Conservation (phyloP, 2,797 vertebrate genomes). For the Euthynnus affinis region DNA sequence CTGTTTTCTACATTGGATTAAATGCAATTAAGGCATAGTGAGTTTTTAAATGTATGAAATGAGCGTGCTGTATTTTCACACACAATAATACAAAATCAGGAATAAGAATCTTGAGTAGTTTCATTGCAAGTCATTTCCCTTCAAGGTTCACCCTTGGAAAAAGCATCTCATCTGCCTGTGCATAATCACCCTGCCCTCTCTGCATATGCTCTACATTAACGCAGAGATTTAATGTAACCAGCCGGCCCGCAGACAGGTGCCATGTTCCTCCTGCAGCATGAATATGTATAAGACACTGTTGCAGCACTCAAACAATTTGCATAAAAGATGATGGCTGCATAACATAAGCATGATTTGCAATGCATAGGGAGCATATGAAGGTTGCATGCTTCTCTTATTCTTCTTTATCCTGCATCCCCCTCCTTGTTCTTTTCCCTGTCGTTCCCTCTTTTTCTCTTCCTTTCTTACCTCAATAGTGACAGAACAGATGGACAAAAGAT, state of each 20-base stretch:
- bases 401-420: neutral
- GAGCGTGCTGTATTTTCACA: constrained; percentile 28
- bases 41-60: constrained; percentile 23
- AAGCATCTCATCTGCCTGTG: constrained; percentile 54
- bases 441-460: neutral
- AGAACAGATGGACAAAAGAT: constrained; percentile 29
- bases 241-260: constrained; percentile 72
- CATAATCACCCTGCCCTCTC: constrained; percentile 63
- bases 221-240: constrained; percentile 61
- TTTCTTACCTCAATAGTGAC: constrained; percentile 10
- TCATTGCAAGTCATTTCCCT: constrained; percentile 43
- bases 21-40: constrained; percentile 31
- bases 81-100: constrained; percentile 23
- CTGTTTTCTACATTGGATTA: constrained; percentile 8
- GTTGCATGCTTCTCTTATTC: constrained; percentile 55
- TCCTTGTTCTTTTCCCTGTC: neutral
- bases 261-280: constrained; percentile 65
- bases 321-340: constrained; percentile 79
- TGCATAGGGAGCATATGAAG: constrained; percentile 71
- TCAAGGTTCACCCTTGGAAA: constrained; percentile 34
- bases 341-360: constrained; percentile 76
- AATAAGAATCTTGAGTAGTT: constrained; percentile 11
- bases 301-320: constrained; percentile 76
- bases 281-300: constrained; percentile 76
- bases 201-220: constrained; percentile 73